Evolutionary conservation across 2,888 invertebrate species (phyloP).

Genomic region (Tenthredo amoena): DNA sequence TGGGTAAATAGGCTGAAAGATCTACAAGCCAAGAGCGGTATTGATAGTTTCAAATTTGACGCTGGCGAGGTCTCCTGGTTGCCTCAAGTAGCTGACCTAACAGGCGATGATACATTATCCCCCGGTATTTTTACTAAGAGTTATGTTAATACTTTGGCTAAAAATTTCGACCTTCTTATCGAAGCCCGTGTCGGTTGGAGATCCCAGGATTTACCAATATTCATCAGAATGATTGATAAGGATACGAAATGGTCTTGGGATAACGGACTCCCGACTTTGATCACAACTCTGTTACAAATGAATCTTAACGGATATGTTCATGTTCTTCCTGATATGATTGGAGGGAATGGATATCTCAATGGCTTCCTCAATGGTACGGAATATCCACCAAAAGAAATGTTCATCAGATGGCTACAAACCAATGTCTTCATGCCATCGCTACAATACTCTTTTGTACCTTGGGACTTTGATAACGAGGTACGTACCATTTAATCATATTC

Average conservation of each 20-base stretch:
- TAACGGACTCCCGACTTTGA: slow-evolving; percentile 86
- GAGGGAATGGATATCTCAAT: slow-evolving; percentile 84
- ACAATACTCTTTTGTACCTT: slow-evolving; percentile 90
- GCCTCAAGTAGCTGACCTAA: slow-evolving; percentile 82
- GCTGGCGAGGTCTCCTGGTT: slow-evolving; percentile 88
- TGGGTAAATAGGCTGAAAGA: slow-evolving; percentile 79
- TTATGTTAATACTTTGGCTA: slow-evolving; percentile 81
- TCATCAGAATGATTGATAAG: slow-evolving; percentile 89
- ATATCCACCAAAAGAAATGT: slow-evolving; percentile 81
- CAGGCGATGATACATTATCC: slow-evolving; percentile 80
- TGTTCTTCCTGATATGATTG: slow-evolving; percentile 90
- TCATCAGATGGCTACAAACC: slow-evolving; percentile 89
- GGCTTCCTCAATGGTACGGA: slow-evolving; percentile 77
- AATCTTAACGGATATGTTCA: slow-evolving; percentile 81
- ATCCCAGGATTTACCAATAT: slow-evolving; percentile 86
- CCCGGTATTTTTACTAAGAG: slow-evolving; percentile 81
- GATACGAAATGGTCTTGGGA: slow-evolving; percentile 85
- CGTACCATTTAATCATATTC: slow-evolving; percentile 57
- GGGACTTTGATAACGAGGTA: slow-evolving; percentile 84
- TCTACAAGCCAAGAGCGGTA: slow-evolving; percentile 82
- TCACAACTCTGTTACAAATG: slow-evolving; percentile 86
- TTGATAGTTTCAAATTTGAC: slow-evolving; percentile 90
- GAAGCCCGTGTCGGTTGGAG: slow-evolving; percentile 86
- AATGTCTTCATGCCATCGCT: slow-evolving; percentile 89
- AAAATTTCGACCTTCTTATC: slow-evolving; percentile 82